Base-by-base conservation (phyloP, 2,113 vertebrate genomes). In the Cottus gobio region DNA sequence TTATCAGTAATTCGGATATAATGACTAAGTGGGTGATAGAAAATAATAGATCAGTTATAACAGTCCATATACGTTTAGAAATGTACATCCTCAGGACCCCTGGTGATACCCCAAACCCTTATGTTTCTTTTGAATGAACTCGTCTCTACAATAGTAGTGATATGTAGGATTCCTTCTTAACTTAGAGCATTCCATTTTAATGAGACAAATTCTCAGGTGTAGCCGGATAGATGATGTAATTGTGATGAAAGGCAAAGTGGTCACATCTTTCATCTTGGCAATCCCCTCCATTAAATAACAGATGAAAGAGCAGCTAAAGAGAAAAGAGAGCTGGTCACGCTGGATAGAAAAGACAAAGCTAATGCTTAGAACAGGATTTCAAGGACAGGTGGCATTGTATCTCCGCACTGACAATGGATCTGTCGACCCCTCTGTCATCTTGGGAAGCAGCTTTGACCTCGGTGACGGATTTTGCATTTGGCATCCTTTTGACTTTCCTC, bases 401-500 rank as follows among this genome's bases (percentile, higher is more conserved):
- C 72, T 71, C 52, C 26, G 70, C 75, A 12, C 66, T 62, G 77
- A 90, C 84, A 82, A 76, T 70, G 83, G 81, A 77, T 88, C 54
- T 80, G 85, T 80, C 85, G 75, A 91, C 87, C 91, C 70, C 77
- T 68, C 82, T 81, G 87, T 93, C 91, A 89, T 92, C 84, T 89
- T 71, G 72, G 80, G 69, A 71, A 75, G 85, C 56, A 57, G 83
- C 87, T 86, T 79, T 92, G 91, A 93, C 92, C 92, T 87, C 60
- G 24, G 66, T 84, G 85, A 84, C 24, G 60, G 77, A 79, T 91
- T 92, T 89, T 81, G 82, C 87, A 88, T 91, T 90, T 86, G 85
- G 82, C 85, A 90, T 89, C 89, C 85, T 92, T 92, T 92, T 91
- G 90, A 90, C 88, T 91, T 88, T 91, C 79, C 78, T 89, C 84